These are phyloP conservation scores for Phoxinus dragarum DNA, from an alignment of 2,797 vertebrate genomes.

Conservation along the genomic window DNA sequence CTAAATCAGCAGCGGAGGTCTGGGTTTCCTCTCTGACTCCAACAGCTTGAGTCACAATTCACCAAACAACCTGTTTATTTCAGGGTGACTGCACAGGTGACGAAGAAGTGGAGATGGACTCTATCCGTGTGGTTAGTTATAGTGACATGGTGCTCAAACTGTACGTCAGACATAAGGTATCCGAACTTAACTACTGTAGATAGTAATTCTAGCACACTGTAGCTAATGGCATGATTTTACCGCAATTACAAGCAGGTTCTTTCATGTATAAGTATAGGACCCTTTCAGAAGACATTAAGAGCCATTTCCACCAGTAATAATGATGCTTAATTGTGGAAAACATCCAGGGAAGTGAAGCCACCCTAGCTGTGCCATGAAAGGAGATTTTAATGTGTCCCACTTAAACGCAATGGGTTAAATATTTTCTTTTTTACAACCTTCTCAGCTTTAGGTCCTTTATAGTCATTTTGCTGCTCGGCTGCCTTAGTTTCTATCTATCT, in stretches of 20 bases:
- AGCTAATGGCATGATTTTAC: background rate
- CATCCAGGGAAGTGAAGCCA: background rate
- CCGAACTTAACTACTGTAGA: background rate
- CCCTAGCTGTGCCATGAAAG: background rate
- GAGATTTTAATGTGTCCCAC: background rate
- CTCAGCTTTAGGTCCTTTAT: background rate
- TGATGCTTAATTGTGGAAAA: background rate
- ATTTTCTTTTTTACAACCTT: background rate
- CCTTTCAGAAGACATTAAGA: slow-evolving; percentile 12
- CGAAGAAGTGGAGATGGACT: background rate
- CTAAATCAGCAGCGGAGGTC: slow-evolving; percentile 13
- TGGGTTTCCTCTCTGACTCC: background rate
- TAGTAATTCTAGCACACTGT: background rate
- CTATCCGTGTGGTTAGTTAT: background rate
- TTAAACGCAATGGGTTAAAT: background rate
- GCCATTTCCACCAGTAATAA: slow-evolving; percentile 1
- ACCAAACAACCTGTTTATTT: background rate
- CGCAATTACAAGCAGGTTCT: background rate
- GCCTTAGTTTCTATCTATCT: background rate
- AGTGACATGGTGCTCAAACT: background rate
- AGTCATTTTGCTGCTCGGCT: background rate
- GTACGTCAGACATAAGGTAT: background rate
- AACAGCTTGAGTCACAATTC: background rate
- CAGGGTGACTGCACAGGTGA: background rate
- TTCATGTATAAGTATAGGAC: background rate